phyloP scores from a whole-genome alignment of 2,113 vertebrate genomes.

The Nesospiza acunhae region DNA sequence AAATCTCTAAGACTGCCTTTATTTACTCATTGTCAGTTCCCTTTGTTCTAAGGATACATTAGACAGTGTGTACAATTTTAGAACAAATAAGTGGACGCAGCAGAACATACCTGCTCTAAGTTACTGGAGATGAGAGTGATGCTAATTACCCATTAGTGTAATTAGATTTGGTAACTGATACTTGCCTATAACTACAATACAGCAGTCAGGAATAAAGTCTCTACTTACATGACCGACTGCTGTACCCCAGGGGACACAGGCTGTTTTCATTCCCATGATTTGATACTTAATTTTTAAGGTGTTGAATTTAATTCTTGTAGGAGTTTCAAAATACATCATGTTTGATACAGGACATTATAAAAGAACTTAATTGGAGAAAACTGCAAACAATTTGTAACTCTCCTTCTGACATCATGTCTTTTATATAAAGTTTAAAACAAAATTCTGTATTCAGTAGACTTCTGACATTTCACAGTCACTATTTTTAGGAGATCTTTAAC shows the following conservation, averaged over 20 bases:
- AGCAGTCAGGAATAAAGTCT: slow-evolving; percentile 50
- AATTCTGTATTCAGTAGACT: not conserved
- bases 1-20: not conserved
- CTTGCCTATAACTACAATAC: slow-evolving; percentile 9
- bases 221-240: slow-evolving; percentile 14
- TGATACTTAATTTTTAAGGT: not conserved
- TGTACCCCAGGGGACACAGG: not conserved
- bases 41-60: not conserved
- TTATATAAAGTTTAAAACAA: not conserved
- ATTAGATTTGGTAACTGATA: slow-evolving; percentile 76
- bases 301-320: not conserved
- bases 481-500: not conserved
- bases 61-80: slow-evolving; percentile 40
- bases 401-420: not conserved
- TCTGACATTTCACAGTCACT: not conserved
- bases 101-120: not conserved
- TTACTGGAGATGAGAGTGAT: slow-evolving; percentile 15
- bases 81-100: not conserved
- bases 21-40: not conserved
- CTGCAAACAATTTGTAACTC: not conserved
- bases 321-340: not conserved
- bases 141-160: slow-evolving; percentile 63
- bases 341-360: not conserved
- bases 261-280: slow-evolving; percentile 11
- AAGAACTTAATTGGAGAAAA: not conserved